These are phyloP conservation scores for Campaea margaritaria DNA, from an alignment of 2,888 invertebrate species.

Conservation along the genomic window DNA sequence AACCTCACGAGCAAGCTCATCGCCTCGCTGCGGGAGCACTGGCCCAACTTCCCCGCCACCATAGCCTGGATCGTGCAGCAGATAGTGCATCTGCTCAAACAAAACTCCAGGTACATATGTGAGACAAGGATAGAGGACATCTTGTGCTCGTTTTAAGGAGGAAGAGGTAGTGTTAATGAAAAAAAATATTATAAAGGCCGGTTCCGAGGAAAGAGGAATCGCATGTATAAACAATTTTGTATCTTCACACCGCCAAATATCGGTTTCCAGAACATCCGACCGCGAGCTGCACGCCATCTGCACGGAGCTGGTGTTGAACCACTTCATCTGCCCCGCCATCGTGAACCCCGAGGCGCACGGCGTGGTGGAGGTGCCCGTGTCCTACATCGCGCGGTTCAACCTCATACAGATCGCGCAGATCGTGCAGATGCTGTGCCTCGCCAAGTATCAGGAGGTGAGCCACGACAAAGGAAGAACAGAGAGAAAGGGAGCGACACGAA, in stretches of 20 bases:
- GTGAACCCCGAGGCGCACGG: constrained; percentile 98
- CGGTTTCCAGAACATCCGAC: constrained; percentile 63
- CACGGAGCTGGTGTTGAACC: constrained; percentile 96
- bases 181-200: no score
- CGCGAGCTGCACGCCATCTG: constrained; percentile 88
- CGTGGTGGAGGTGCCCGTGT: constrained; percentile 96
- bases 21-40: constrained; percentile 91
- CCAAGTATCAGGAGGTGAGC: constrained; percentile 91
- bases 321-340: constrained; percentile 98
- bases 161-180: no score
- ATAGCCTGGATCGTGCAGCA: constrained; percentile 96
- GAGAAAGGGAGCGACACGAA: no score
- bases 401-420: constrained; percentile 96
- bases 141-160: no score
- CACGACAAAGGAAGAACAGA: no score
- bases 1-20: constrained; percentile 93
- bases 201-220: no score
- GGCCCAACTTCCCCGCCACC: constrained; percentile 95
- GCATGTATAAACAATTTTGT: no score
- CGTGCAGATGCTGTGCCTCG: constrained; percentile 94
- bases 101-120: constrained; percentile 67
- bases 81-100: constrained; percentile 86
- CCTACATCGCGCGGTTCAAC: constrained; percentile 95
- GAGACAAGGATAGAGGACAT: no score
- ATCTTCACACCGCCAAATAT: no score